Evolutionary conservation across 2,113 vertebrate genomes (phyloP).

Genomic region (Vidua macroura): DNA sequence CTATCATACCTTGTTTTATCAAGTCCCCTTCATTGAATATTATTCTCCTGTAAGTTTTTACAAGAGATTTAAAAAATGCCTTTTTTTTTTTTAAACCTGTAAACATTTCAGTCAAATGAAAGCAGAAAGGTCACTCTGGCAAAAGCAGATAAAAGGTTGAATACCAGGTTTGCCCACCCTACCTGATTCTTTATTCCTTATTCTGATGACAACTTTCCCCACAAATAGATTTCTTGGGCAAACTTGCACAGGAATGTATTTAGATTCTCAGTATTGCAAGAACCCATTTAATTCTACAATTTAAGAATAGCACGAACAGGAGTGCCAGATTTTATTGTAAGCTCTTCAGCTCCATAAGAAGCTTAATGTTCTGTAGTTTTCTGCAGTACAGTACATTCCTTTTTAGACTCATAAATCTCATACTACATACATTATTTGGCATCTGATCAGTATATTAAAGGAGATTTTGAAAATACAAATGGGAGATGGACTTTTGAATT

Average conservation of each 20-base stretch:
- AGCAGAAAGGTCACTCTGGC: background rate
- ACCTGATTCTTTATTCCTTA: background rate
- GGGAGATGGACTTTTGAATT: background rate
- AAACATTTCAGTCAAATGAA: background rate
- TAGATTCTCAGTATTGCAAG: background rate
- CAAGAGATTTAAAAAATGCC: background rate
- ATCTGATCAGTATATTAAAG: background rate
- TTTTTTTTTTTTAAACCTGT: background rate
- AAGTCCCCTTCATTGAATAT: background rate
- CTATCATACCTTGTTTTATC: background rate
- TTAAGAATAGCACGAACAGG: background rate
- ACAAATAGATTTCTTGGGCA: background rate
- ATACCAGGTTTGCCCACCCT: background rate
- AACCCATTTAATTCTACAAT: background rate
- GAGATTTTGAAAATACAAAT: background rate
- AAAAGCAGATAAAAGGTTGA: background rate
- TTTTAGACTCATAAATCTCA: background rate
- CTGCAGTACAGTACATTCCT: background rate
- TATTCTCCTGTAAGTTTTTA: background rate
- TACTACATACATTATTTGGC: background rate
- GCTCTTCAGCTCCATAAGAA: background rate
- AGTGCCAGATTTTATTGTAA: background rate
- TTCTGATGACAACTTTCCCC: background rate
- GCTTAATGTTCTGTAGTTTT: background rate
- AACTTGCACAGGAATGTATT: background rate